Conservation (phyloP, 2,113 vertebrate genomes). For the Buteo buteo region DNA sequence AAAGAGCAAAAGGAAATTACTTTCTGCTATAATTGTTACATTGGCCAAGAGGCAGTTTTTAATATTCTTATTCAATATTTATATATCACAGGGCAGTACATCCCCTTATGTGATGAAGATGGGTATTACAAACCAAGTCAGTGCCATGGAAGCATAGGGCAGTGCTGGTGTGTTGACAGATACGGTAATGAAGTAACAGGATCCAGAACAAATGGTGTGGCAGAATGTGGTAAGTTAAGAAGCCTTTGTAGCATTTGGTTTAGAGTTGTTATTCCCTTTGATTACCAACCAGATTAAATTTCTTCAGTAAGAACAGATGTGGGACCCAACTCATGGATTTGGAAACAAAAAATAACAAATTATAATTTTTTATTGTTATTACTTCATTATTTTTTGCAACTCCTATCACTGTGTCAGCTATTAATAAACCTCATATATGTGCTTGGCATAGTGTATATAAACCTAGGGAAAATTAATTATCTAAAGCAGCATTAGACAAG, state of each 20-base stretch:
- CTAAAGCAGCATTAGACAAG: background rate
- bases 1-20: background rate
- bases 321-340: background rate
- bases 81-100: constrained; percentile 79
- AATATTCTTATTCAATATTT: background rate
- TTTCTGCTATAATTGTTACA: background rate
- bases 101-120: constrained; percentile 91
- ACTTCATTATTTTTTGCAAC: background rate
- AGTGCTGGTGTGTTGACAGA: constrained; percentile 97
- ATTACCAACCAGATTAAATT: background rate
- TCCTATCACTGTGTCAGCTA: background rate
- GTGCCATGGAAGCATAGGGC: constrained; percentile 86
- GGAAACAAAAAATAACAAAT: background rate
- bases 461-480: background rate
- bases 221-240: constrained; percentile 83
- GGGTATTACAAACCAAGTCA: constrained; percentile 93
- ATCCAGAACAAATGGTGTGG: constrained; percentile 81
- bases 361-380: background rate
- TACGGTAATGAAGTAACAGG: constrained; percentile 91
- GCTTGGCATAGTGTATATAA: background rate
- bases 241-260: background rate
- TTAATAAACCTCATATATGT: background rate
- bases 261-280: background rate
- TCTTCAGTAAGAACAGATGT: background rate
- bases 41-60: background rate